Evolutionary conservation across 2,113 vertebrate genomes (phyloP).

Genomic region (Microtus pennsylvanicus): DNA sequence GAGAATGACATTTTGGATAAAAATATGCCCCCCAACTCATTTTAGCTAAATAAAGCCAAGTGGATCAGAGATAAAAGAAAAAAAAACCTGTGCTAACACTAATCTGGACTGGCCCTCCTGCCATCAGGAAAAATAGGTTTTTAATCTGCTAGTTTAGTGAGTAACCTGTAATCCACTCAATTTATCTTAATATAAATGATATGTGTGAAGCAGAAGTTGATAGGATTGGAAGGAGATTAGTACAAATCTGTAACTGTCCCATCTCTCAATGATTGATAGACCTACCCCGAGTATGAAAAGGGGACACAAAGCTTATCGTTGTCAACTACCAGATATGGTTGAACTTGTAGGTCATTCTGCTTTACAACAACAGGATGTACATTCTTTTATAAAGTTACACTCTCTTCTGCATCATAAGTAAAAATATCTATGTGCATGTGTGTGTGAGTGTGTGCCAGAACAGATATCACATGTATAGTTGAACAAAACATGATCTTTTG

Average conservation of each 20-base stretch:
- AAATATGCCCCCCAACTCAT: constrained; percentile 16
- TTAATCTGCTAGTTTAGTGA: neutral
- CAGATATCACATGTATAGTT: neutral
- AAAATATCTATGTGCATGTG: neutral
- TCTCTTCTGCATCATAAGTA: neutral
- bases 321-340: neutral
- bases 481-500: neutral
- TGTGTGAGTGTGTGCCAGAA: neutral
- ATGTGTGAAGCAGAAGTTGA: neutral
- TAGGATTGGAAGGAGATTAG: neutral
- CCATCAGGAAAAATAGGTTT: neutral
- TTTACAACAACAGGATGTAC: neutral
- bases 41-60: constrained; percentile 11
- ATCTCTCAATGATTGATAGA: neutral
- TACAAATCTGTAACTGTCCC: neutral
- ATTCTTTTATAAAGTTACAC: neutral
- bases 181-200: neutral
- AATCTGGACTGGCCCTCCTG: neutral
- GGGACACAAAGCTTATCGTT: neutral
- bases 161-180: neutral
- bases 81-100: neutral
- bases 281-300: neutral
- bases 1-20: neutral
- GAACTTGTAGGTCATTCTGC: neutral
- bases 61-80: neutral